Conservation (phyloP, 2,113 vertebrate species). For the Sinocyclocheilus maitianheensis region DNA sequence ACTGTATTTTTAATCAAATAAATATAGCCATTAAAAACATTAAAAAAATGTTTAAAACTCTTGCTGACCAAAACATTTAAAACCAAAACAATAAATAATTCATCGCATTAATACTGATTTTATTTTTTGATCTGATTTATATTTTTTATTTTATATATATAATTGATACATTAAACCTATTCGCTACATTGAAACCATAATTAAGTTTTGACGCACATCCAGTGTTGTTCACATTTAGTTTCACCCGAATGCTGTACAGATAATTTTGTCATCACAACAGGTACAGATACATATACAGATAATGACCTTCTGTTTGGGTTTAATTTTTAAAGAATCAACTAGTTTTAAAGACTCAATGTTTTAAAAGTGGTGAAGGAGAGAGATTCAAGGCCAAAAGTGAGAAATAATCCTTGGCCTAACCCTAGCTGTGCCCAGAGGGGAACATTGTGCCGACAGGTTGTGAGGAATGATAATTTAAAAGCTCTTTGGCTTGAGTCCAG, state of each 20-base stretch:
- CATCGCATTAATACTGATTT: no score
- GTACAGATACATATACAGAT: not conserved
- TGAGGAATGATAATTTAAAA: constrained; percentile 48
- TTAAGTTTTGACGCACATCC: no score
- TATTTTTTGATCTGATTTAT: no score
- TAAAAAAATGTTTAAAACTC: no score
- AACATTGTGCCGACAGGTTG: constrained; percentile 18
- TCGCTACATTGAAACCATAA: not conserved
- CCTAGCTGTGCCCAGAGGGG: not conserved
- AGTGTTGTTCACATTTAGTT: no score
- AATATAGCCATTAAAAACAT: not conserved
- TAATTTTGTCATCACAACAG: not conserved
- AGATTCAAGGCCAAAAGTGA: not conserved
- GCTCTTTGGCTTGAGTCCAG: constrained; percentile 43
- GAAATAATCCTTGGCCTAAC: not conserved
- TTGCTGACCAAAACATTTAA: no score
- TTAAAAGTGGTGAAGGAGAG: not conserved
- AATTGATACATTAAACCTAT: not conserved
- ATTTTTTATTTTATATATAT: no score
- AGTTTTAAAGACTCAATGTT: not conserved
- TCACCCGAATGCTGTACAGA: not conserved
- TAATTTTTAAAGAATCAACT: not conserved
- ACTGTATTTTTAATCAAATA: not conserved
- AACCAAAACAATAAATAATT: no score
- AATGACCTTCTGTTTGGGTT: not conserved